Evolutionary conservation across 1,140 invertebrate species (phyloP).

Genomic region (Maniola jurtina): DNA sequence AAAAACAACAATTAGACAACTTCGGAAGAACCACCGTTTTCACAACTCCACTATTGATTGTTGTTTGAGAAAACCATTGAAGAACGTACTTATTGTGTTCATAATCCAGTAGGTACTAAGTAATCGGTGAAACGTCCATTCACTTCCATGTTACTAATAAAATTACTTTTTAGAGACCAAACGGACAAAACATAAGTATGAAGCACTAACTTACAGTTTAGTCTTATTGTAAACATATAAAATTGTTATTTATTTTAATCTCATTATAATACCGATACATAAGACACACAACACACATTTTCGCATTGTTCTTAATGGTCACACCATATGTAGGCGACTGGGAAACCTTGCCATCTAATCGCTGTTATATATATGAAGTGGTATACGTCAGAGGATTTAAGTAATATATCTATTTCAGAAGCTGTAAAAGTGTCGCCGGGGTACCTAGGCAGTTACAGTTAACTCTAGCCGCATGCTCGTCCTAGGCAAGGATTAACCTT

Average conservation of each 20-base stretch:
- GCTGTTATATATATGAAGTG: constrained; percentile 27
- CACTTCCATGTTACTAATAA: neutral
- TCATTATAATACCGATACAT: constrained; percentile 1
- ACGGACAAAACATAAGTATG: neutral
- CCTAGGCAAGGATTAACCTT: constrained; percentile 17
- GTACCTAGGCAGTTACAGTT: constrained; percentile 21
- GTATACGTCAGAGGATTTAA: constrained; percentile 31
- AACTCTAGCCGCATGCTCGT: constrained; percentile 15
- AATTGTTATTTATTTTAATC: neutral
- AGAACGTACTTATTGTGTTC: neutral
- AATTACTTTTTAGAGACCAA: neutral
- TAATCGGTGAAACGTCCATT: neutral
- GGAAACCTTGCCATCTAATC: constrained; percentile 27
- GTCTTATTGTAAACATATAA: neutral
- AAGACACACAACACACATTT: neutral
- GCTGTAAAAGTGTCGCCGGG: constrained; percentile 27
- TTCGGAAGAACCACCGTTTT: neutral
- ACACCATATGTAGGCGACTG: constrained; percentile 22
- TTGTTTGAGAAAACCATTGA: neutral
- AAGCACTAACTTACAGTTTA: neutral
- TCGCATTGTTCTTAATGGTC: constrained; percentile 15
- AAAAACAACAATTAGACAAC: too few relatives aligned
- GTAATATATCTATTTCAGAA: constrained; percentile 31
- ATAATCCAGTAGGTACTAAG: neutral
- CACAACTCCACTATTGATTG: neutral